Evolutionary conservation across 2,888 invertebrate genomes (phyloP), one percentile per base, ranked within the genome.

Genomic region (Plemyria rubiginata): DNA sequence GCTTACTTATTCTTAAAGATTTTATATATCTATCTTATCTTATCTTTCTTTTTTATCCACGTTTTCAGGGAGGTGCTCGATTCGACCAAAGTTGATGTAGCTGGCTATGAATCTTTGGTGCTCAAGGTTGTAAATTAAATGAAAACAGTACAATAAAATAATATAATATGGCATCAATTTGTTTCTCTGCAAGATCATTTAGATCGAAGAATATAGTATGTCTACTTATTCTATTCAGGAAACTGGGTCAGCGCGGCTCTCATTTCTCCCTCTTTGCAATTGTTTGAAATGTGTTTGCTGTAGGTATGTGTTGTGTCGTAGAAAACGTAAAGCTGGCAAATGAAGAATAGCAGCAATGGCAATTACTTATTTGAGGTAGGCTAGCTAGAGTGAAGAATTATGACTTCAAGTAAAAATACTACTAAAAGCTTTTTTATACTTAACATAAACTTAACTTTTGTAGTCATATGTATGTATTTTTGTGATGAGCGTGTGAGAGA

Each of bases 41-140:
- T n/a, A n/a, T n/a, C n/a, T n/a, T n/a, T n/a, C n/a, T n/a, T n/a
- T 22, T 43, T 53, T 48, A 5, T 16, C 45, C 45, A 57, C 55
- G 16, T 65, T 71, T 67, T 64, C 87, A 94, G 93, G 13, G 84
- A 87, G 41, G 36, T 79, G 32, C 62, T 93, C 1, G 72, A 83
- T 51, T 82, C 91, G 4, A 75, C 72, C 11, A 72, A 70, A 22
- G 68, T 93, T 28, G 76, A 81, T 11, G 70, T 94, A 12, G 73
- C 76, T 8, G 85, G 81, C 51, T 82, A 78, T 41, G 94, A 94
- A 77, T 79, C 92, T 40, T 73, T 93, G 22, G 89, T 93, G 1
- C 70, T 93, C 0, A 87, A 84, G 81, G 80, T 86, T 60, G 59
- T 75, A 51, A 40, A 54, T 40, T 54, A 56, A 36, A 9, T 45